Conservation (phyloP, 2,888 invertebrate genomes). For the Melitaea athalia region DNA sequence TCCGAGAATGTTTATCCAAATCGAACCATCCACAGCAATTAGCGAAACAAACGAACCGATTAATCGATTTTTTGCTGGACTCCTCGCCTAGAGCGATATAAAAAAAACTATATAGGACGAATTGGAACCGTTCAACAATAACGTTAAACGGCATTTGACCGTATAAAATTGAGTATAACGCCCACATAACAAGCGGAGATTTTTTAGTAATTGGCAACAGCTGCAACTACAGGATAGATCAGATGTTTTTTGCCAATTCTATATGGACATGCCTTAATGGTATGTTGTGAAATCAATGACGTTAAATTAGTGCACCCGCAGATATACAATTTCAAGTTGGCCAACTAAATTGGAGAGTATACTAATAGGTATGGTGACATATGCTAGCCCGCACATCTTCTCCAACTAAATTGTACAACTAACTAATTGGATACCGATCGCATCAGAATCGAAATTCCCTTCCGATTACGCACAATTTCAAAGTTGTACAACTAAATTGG, state of each 20-base stretch:
- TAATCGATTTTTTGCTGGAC: slow-evolving; percentile 39
- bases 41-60: slow-evolving; percentile 46
- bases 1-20: slow-evolving; percentile 38
- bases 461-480: too few relatives aligned
- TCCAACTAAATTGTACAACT: too few relatives aligned
- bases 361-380: too few relatives aligned
- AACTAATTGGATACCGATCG: too few relatives aligned
- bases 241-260: slow-evolving; percentile 51
- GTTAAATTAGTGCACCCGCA: too few relatives aligned
- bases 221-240: slow-evolving; percentile 57
- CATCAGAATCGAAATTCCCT: too few relatives aligned
- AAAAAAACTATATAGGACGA: slow-evolving; percentile 43
- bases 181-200: slow-evolving; percentile 60
- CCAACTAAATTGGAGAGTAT: too few relatives aligned
- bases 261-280: slow-evolving; percentile 57
- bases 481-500: too few relatives aligned
- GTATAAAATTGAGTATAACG: slow-evolving; percentile 51
- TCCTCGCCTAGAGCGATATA: slow-evolving; percentile 44
- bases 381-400: too few relatives aligned
- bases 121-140: slow-evolving; percentile 61
- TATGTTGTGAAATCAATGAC: slow-evolving; percentile 61
- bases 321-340: too few relatives aligned
- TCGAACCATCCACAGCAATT: slow-evolving; percentile 46
- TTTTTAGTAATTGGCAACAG: slow-evolving; percentile 61
- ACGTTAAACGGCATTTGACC: slow-evolving; percentile 50